phyloP scores from a whole-genome alignment of 1,140 invertebrate genomes.

The Melipona quadrifasciata region DNA sequence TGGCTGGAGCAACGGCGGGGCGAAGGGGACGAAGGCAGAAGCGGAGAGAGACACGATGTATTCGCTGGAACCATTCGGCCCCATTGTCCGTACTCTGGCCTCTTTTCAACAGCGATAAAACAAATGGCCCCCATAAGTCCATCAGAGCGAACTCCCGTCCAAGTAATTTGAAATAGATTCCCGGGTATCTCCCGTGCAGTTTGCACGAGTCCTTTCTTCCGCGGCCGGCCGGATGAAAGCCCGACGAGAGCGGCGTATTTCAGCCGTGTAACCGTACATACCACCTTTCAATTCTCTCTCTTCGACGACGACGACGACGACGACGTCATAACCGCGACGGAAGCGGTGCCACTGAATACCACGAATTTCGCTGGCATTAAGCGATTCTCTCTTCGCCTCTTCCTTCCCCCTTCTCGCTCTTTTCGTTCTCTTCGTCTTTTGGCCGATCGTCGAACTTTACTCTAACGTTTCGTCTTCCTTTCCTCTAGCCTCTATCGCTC shows the following conservation, averaged over 20 bases:
- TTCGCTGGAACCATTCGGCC: constrained; percentile 30
- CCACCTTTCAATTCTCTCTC: constrained; percentile 7
- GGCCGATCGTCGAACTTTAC: background rate
- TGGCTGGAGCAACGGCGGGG: background rate
- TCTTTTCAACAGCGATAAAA: constrained; percentile 43
- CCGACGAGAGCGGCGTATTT: constrained; percentile 40
- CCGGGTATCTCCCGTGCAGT: background rate
- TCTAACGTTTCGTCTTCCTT: background rate
- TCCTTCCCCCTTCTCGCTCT: background rate
- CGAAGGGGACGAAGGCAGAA: too few relatives aligned
- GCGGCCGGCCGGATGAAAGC: constrained; percentile 32
- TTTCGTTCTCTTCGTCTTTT: background rate
- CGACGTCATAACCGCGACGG: constrained; percentile 22
- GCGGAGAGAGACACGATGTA: background rate
- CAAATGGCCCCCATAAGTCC: constrained; percentile 53
- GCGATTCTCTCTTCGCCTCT: background rate
- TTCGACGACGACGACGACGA: background rate
- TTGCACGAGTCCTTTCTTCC: constrained; percentile 39
- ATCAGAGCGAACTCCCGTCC: constrained; percentile 52
- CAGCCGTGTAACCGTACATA: constrained; percentile 28
- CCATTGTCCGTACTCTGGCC: constrained; percentile 4
- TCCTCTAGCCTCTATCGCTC: background rate
- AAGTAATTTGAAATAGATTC: constrained; percentile 61
- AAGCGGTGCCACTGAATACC: constrained; percentile 18
- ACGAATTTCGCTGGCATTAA: constrained; percentile 22